Conservation (phyloP, 2,888 invertebrate species). For the Gari tellinella region DNA sequence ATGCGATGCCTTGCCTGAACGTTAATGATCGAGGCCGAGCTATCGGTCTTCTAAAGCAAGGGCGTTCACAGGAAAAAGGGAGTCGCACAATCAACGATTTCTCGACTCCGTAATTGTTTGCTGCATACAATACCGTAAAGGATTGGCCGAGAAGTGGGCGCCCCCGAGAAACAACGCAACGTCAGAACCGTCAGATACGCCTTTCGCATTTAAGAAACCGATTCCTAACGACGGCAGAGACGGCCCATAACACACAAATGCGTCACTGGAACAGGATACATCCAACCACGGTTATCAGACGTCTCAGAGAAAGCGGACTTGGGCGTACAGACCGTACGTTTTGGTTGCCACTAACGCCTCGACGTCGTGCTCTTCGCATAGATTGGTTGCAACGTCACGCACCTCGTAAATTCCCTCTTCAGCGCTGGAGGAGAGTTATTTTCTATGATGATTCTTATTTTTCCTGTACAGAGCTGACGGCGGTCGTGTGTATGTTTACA, state of each 20-base stretch:
- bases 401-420: neutral
- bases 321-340: neutral
- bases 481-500: too few relatives aligned
- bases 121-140: neutral
- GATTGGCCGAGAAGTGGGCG: conserved; percentile 2
- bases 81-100: neutral
- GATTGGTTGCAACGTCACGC: neutral
- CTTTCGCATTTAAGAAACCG: conserved; percentile 2
- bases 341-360: neutral
- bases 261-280: too few relatives aligned
- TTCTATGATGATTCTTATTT: neutral
- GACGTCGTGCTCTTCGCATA: neutral
- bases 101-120: neutral
- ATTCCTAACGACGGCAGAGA: neutral
- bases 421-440: neutral
- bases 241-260: too few relatives aligned
- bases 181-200: neutral
- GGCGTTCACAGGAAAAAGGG: neutral
- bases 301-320: neutral
- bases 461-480: too few relatives aligned
- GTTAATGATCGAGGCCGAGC: neutral
- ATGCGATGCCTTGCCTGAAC: neutral
- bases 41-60: neutral
- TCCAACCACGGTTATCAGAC: too few relatives aligned
- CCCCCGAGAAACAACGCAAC: conserved; percentile 4